Base-by-base conservation (phyloP, 2,888 invertebrate genomes). In the Dryobota labecula region DNA sequence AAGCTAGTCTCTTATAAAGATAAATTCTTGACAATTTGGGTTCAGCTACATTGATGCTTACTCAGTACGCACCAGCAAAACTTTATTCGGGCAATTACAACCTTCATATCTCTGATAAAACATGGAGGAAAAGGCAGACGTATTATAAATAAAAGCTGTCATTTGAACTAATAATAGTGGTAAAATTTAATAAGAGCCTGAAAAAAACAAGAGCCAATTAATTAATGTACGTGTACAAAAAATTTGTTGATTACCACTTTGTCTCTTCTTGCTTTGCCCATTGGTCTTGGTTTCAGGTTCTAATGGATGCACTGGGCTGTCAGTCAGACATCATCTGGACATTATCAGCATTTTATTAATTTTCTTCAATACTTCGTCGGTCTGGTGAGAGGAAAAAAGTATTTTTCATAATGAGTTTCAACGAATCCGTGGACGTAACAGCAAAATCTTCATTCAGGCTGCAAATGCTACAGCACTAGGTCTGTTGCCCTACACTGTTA, bases 211-310 rank as follows among this genome's bases (percentile, higher is more conserved):
- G 53, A 11, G 30, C 20, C 30, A 41, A 41, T 27, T 5, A 18
- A 3, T 27, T 2, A 18, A 33, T 0, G 2, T 9, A 7, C 4
- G 0, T 33, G 2, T 6, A 24, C 24, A 54, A 13, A 53, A 1
- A 53, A 27, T 38, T n/a, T n/a, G n/a, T n/a, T n/a, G 86, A 88
- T 90, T 84, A 93, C 94, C 74, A 92, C 86, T 88, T 91, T 93
- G 41, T 93, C 93, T 74, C 92, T 88, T 61, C 92, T 87, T 62
- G 87, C 72, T 74, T 90, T 92, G 73, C 90, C 85, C 91, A 92
- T 91, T 72, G 89, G 88, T 87, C 83, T 86, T 60, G 86, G 85
- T 68, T 86, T 83, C 53, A 80, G 70, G 88, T 85, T 63, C 84
- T 84, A 87, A 90, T 89, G 56, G 51, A 72, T 77, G 83, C 72